Base-by-base conservation (phyloP, 2,888 invertebrate species). In the Pimpla rufipes region DNA sequence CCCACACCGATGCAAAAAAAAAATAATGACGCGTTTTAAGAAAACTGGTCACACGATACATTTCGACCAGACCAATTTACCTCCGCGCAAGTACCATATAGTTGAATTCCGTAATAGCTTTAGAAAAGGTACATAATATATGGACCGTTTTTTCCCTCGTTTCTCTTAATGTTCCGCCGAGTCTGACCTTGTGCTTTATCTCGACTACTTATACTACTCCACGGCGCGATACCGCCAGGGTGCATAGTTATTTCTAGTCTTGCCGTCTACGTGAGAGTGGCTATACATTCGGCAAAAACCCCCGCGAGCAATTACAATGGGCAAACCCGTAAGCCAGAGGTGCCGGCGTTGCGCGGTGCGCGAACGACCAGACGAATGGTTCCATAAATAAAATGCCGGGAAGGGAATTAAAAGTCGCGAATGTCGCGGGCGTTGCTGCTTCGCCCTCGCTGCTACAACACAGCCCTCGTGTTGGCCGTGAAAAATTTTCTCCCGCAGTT, bases 361-460 rank as follows among this genome's bases (percentile, higher is more conserved):
- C 55, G 70, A 70, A 62, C 68, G 73, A 71, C 70, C 55, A 81
- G 81, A 86, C 79, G 83, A 84, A 86, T 86, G 85, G 85, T 73
- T 83, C 71, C 62, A 83, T 86, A 85, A 86, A 86, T 83, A 85
- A 85, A 86, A 81, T 78, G 73, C 74, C 67, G 78, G 79, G 71
- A 80, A 78, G 80, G 76, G 82, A 86, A 86, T 86, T 86, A 86
- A 86, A 85, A 86, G 81, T 85, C 79, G 81, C 79, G 80, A 80
- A 79, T 84, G 80, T 80, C 79, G 75, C 52, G 29, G 64, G 75
- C 52, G 29, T 55, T 23, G 59, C 52, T 71, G 64, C 75, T 79
- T 75, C 79, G 45, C 64, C 71, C 75, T 62, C 52, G n/a, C n/a
- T 52, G 21, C 35, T 45, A 35, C 40, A 70, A 68, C 64, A 68